Percentiles rank a stretch among this genome's conserved stretches.
Conservation (phyloP, 2,888 invertebrate species). For the Mythimna impura region DNA sequence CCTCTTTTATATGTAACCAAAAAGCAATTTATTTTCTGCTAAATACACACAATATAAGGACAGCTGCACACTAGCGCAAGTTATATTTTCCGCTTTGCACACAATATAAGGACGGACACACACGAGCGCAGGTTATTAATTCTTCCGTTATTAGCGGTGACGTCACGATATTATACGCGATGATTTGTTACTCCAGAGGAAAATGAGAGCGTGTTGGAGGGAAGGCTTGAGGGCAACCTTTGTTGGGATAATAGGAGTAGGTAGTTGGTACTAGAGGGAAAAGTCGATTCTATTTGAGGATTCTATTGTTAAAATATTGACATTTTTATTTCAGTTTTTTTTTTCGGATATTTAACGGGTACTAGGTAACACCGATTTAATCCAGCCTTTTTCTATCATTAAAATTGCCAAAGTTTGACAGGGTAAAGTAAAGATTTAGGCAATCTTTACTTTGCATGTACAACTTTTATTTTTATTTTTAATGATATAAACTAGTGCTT, state of each 20-base stretch:
- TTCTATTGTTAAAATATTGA: conserved; percentile 2
- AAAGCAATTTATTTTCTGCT: conserved; percentile 66
- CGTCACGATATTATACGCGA: conserved; percentile 64
- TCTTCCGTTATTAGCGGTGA: conserved; percentile 56
- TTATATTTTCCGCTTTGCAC: conserved; percentile 5
- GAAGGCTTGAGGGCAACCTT: conserved; percentile 19
- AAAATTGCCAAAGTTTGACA: too few relatives aligned
- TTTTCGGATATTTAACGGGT: too few relatives aligned
- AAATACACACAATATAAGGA: conserved; percentile 47
- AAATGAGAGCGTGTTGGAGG: conserved; percentile 28
- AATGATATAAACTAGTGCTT: too few relatives aligned
- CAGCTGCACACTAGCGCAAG: conserved; percentile 41
- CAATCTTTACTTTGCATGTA: too few relatives aligned
- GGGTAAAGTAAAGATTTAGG: too few relatives aligned
- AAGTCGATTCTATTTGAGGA: background rate
- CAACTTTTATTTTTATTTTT: too few relatives aligned
- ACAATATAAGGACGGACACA: background rate
- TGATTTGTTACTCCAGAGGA: conserved; percentile 59
- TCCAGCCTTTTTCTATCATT: too few relatives aligned
- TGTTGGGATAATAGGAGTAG: conserved; percentile 3
- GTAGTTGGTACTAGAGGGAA: background rate
- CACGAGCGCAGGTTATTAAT: conserved; percentile 57
- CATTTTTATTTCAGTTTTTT: too few relatives aligned
- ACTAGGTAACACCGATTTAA: too few relatives aligned
- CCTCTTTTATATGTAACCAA: conserved; percentile 30